Conservation (phyloP, 2,113 vertebrate genomes). For the Excalfactoria chinensis region DNA sequence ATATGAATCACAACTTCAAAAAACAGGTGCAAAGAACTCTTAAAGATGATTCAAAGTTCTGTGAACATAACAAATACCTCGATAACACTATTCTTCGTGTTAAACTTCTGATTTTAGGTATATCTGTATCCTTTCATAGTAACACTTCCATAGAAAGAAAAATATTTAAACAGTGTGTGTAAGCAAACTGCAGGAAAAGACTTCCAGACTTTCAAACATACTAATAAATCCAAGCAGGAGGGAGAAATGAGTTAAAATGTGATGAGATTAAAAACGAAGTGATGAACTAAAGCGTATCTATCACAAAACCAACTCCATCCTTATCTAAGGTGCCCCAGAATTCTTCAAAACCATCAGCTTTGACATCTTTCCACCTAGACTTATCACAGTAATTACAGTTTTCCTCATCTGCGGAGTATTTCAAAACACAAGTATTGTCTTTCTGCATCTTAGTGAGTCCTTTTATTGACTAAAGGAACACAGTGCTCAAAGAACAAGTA, state of each 20-base stretch:
- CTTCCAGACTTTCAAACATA: not conserved
- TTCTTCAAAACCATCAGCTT: not conserved
- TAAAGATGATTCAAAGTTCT: not conserved
- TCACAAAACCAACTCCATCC: not conserved
- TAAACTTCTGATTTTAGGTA: not conserved
- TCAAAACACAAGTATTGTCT: not conserved
- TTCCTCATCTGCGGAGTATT: not conserved
- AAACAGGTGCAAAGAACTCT: not conserved
- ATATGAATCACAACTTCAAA: slow-evolving; percentile 29
- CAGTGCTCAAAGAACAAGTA: not conserved
- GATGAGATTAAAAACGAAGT: not conserved
- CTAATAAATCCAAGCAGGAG: not conserved
- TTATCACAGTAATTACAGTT: not conserved
- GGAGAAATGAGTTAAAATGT: not conserved
- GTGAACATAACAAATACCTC: not conserved
- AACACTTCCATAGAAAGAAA: not conserved
- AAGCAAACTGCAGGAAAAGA: not conserved
- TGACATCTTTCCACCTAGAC: not conserved
- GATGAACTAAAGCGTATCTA: not conserved
- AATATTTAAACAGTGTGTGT: not conserved
- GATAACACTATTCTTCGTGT: not conserved
- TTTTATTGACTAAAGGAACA: not conserved
- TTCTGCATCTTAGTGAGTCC: not conserved
- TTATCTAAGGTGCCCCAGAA: not conserved
- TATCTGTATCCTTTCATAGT: not conserved